Conservation (phyloP, 2,797 vertebrate genomes). For the Centropyge bicolor region DNA sequence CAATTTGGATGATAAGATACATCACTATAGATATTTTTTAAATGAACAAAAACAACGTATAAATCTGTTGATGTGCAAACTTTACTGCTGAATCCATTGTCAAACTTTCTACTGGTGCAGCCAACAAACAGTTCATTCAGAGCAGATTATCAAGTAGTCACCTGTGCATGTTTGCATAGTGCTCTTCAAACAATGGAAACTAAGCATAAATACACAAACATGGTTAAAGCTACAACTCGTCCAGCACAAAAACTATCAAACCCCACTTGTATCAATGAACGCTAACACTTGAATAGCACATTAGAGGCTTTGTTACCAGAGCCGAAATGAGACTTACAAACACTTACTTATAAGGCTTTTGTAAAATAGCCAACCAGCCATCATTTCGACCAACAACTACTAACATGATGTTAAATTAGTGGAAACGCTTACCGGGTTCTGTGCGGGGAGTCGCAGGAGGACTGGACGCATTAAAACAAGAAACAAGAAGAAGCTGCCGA, state of each 20-base stretch:
- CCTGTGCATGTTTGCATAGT: constrained; percentile 26
- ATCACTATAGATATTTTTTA: background rate
- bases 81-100: background rate
- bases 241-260: constrained; percentile 27
- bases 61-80: background rate
- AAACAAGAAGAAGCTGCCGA: constrained; percentile 28
- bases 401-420: constrained; percentile 11
- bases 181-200: constrained; percentile 13
- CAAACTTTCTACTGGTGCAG: background rate
- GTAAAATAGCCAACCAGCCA: background rate
- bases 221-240: constrained; percentile 7
- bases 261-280: constrained; percentile 29
- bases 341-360: background rate
- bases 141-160: background rate
- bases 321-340: background rate
- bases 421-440: constrained; percentile 66
- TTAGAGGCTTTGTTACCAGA: constrained; percentile 5
- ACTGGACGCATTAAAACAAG: constrained; percentile 51
- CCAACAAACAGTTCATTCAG: background rate
- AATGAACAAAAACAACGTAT: background rate
- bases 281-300: constrained; percentile 33
- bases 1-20: background rate
- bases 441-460: constrained; percentile 32
- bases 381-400: constrained; percentile 2
- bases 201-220: constrained; percentile 8